A percentile compares a stretch with the other conserved stretches of the same genome.
phyloP scores from a whole-genome alignment of 1,140 invertebrate genomes.

The Nylanderia fulva region DNA sequence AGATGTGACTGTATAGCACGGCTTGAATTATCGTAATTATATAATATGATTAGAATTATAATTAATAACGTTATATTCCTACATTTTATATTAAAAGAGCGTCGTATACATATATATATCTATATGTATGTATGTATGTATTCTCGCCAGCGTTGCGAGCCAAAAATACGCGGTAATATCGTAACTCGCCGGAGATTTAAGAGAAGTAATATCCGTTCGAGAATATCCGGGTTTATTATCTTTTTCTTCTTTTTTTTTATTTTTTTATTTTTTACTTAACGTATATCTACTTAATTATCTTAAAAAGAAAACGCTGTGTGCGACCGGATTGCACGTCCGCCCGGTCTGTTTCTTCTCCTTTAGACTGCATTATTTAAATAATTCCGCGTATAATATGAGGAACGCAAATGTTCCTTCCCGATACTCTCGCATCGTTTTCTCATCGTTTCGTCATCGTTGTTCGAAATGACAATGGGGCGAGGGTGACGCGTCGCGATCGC shows the following conservation, averaged over 20 bases:
- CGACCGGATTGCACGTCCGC: not conserved
- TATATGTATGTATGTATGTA: too few species aligned
- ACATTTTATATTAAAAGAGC: slow-evolving; percentile 17
- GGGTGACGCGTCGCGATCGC: slow-evolving; percentile 7
- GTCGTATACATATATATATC: too few species aligned
- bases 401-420: slow-evolving; percentile 4
- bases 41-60: slow-evolving; percentile 12
- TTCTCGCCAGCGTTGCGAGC: too few species aligned
- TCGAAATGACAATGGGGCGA: not conserved
- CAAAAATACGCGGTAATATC: not conserved
- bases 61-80: slow-evolving; percentile 3
- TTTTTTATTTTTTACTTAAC: slow-evolving; percentile 76
- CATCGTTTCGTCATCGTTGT: not conserved
- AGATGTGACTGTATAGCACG: slow-evolving; percentile 14
- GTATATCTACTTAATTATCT: slow-evolving; percentile 77
- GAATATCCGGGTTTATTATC: not conserved
- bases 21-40: not conserved
- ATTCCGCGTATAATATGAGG: not conserved
- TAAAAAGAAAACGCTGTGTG: slow-evolving; percentile 56
- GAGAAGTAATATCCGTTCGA: slow-evolving; percentile 8
- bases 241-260: slow-evolving; percentile 1
- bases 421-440: not conserved
- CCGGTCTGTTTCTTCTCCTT: not conserved
- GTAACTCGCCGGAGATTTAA: not conserved
- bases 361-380: slow-evolving; percentile 14